Conservation (phyloP, 2,113 vertebrate genomes). For the Phyllostomus discolor region DNA sequence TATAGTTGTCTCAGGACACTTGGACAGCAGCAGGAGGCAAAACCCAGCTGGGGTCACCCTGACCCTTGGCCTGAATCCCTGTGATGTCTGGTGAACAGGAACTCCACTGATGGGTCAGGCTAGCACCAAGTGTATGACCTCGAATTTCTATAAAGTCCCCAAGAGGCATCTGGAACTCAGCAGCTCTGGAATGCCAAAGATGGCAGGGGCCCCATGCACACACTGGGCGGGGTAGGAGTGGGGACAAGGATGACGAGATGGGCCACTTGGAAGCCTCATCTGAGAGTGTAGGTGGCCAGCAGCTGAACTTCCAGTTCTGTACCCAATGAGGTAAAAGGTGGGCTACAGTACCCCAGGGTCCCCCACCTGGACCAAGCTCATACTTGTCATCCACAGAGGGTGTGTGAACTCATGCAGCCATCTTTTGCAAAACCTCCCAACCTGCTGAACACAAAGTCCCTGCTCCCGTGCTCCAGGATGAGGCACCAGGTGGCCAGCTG, state of each 20-base stretch:
- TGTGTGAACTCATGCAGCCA: too few relatives aligned
- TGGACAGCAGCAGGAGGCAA: too few relatives aligned
- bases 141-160: neutral
- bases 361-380: neutral
- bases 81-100: neutral
- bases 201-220: neutral
- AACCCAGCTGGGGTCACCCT: neutral
- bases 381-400: neutral
- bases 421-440: neutral
- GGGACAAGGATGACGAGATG: rapidly evolving
- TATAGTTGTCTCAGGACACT: rapidly evolving
- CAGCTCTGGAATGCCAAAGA: neutral
- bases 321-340: neutral
- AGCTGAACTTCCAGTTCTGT: neutral
- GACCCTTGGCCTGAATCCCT: neutral
- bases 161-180: rapidly evolving
- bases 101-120: neutral
- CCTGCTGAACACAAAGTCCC: neutral
- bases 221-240: rapidly evolving
- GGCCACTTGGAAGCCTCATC: neutral
- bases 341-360: neutral
- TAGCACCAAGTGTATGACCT: neutral
- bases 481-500: neutral
- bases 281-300: neutral
- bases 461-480: neutral